A percentile compares a stretch with the other conserved stretches of the same genome.
These are phyloP conservation scores for Sylvilagus bachmani DNA, from an alignment of 2,113 vertebrate species.

Conservation along the genomic window DNA sequence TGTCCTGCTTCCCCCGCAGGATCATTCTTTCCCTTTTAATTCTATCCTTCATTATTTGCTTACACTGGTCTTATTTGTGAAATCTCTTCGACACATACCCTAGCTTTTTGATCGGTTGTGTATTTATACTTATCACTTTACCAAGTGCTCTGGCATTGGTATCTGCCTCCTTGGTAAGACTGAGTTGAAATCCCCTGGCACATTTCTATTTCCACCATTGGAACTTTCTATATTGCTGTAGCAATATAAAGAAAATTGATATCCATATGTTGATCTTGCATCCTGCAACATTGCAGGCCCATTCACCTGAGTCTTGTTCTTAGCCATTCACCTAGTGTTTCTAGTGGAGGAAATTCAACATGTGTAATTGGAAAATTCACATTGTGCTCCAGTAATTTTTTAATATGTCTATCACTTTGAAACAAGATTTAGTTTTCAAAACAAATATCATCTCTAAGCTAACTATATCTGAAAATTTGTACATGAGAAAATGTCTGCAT, in stretches of 20 bases:
- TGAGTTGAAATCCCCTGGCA: no score
- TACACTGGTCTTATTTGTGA: no score
- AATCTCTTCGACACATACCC: no score
- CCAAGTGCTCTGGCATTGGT: no score
- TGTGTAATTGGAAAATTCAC: neutral
- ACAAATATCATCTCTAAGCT: neutral
- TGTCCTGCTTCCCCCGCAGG: no score
- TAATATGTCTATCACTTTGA: neutral
- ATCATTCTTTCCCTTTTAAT: no score
- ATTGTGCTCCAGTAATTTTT: neutral
- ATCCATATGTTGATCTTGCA: neutral
- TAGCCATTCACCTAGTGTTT: neutral
- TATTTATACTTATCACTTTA: no score
- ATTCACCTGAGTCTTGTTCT: neutral
- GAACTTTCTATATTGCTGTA: no score
- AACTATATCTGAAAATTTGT: neutral
- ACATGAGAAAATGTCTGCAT: neutral
- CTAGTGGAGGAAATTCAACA: neutral
- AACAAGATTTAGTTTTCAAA: slow-evolving; percentile 17
- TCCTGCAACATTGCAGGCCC: neutral
- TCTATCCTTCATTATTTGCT: no score
- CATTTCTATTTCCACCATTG: no score
- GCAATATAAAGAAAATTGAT: neutral
- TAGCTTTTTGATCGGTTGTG: no score
- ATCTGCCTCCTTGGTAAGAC: no score